phyloP scores from a whole-genome alignment of 2,888 invertebrate species.

The Dasypolia templi region DNA sequence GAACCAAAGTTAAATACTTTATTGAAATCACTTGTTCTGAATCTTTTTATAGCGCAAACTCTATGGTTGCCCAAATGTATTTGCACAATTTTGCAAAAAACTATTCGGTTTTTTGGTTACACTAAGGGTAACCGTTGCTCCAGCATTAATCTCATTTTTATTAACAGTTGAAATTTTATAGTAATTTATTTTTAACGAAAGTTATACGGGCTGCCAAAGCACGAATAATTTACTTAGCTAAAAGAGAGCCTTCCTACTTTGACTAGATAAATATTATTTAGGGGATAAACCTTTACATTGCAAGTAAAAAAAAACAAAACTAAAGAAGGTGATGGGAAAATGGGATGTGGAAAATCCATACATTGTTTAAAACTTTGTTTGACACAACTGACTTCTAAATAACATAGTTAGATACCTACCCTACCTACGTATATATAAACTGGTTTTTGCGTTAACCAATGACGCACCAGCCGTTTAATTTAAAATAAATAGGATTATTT shows the following conservation, averaged over 20 bases:
- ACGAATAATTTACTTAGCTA: too few species aligned
- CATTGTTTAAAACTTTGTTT: background rate
- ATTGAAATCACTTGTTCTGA: too few species aligned
- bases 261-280: background rate
- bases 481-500: too few species aligned
- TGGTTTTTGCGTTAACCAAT: constrained; percentile 3
- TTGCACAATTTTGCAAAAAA: background rate
- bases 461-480: background rate
- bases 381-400: background rate
- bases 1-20: too few species aligned
- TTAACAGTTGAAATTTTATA: too few species aligned
- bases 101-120: background rate
- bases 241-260: background rate
- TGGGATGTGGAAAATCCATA: constrained; percentile 3
- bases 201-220: background rate
- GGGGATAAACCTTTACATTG: background rate
- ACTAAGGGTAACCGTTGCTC: too few species aligned
- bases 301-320: background rate
- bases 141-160: too few species aligned
- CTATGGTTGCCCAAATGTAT: background rate
- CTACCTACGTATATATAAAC: background rate
- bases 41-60: background rate
- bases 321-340: too few species aligned
- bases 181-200: too few species aligned
- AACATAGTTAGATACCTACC: background rate